Evolutionary conservation across 2,113 vertebrate species (phyloP), one percentile per base, ranked within the genome.

Genomic region (Pycnonotus jocosus): DNA sequence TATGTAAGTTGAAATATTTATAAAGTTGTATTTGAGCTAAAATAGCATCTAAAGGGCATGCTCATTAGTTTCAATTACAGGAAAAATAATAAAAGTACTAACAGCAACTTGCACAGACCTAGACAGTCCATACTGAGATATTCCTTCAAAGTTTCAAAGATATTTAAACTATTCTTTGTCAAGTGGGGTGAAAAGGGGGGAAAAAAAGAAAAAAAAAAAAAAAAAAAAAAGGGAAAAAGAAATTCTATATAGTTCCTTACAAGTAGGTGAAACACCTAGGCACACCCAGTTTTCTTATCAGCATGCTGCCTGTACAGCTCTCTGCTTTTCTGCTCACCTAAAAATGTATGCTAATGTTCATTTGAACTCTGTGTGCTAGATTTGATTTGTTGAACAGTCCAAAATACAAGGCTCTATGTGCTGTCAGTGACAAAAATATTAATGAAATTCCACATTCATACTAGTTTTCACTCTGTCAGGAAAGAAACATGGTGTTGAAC

Each of bases 1-100:
- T 88, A 91, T 83, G 69, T 96, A 95, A 96, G 58, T 77, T 98
- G 96, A 98, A 98, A 98, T 97, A 97, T 96, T 98, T 98, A 97
- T 97, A 93, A 97, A 97, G 73, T 90, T 95, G 69, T 78, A 95
- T 73, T 60, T 94, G 95, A 96, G 68, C 57, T 96, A 95, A 98
- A 98, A 97, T 97, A 97, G 89, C 95, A 96, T 56, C 95, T 81
- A 97, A 97, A 98, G 92, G 86, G 66, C 40, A 61, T 72, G 65
- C 62, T 97, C 90, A 93, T 97, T 97, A 97, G 51, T 94, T 90
- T 87, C 91, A 95, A 96, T 96, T 97, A 92, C 35, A 74, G 18
- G 12, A 60, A 91, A 93, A 86, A 92, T 60, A 86, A 90, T 15
- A 5, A 18, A 95, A 81, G 24, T 47, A 97, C 80, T 94, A 86